A percentile compares a stretch with the other conserved stretches of the same genome.
phyloP scores from a whole-genome alignment of 1,140 invertebrate genomes.

The Tribolium castaneum region DNA sequence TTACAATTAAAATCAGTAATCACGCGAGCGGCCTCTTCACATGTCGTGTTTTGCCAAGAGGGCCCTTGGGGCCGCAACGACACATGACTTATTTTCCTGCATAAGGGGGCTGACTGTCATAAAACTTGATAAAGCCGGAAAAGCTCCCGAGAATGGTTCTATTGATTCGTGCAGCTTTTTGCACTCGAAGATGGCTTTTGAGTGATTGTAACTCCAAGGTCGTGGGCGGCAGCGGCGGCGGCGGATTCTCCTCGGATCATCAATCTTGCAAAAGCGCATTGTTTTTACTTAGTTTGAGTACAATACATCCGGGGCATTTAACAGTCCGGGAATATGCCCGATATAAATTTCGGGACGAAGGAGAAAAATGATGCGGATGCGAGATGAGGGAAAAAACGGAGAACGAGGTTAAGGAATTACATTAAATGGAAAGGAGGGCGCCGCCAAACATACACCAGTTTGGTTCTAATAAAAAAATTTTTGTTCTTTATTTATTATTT shows the following conservation, averaged over 20 bases:
- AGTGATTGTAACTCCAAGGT: slow-evolving; percentile 18
- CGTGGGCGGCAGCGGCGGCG: background rate
- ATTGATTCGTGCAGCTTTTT: slow-evolving; percentile 9
- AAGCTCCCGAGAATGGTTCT: background rate
- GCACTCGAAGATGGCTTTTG: slow-evolving; percentile 11
- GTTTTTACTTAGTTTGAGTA: slow-evolving; percentile 1
- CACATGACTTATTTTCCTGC: background rate
- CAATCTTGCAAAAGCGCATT: slow-evolving; percentile 18
- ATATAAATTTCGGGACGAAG: background rate
- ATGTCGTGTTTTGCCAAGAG: background rate
- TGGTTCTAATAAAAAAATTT: background rate
- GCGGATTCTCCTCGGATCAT: background rate
- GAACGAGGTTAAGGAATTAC: too few species aligned
- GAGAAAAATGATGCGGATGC: background rate
- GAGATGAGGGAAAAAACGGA: background rate
- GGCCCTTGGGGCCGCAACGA: background rate
- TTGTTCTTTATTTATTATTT: too few species aligned
- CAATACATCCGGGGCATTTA: slow-evolving; percentile 11
- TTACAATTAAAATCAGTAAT: slow-evolving; percentile 18
- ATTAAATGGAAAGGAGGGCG: too few species aligned
- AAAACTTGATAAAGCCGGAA: slow-evolving; percentile 19
- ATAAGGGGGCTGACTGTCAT: background rate
- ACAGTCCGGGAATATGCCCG: background rate
- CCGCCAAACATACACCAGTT: too few species aligned
- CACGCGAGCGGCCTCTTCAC: slow-evolving; percentile 9